phyloP scores from a whole-genome alignment of 1,140 invertebrate species.

The Halictus rubicundus region DNA sequence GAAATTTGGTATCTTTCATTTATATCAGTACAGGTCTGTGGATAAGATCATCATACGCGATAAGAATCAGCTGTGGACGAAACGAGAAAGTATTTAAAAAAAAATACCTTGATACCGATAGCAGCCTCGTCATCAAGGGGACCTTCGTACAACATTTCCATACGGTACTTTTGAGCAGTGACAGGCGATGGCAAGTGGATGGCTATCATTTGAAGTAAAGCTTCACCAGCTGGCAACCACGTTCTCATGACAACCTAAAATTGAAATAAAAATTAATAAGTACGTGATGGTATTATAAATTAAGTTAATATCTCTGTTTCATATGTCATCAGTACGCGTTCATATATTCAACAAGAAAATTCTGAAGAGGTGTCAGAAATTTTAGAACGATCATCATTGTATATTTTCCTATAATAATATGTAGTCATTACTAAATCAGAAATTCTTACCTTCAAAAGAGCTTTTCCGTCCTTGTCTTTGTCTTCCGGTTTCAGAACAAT shows the following conservation, averaged over 20 bases:
- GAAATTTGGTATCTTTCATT: conserved; percentile 70
- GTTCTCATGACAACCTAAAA: conserved; percentile 96
- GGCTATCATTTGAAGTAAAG: conserved; percentile 99
- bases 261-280: conserved; percentile 27
- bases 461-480: conserved; percentile 96
- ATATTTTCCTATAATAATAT: not conserved
- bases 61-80: conserved; percentile 8
- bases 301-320: not conserved
- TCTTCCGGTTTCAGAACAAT: conserved; percentile 97
- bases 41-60: conserved; percentile 73
- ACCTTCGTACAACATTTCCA: conserved; percentile 99
- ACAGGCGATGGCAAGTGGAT: conserved; percentile 99
- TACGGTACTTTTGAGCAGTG: conserved; percentile 99
- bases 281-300: not conserved
- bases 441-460: conserved; percentile 87
- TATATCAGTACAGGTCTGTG: conserved; percentile 79
- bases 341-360: conserved; percentile 67
- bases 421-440: conserved; percentile 1
- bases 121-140: conserved; percentile 98
- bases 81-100: conserved; percentile 14
- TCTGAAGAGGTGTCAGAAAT: conserved; percentile 80
- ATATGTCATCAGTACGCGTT: conserved; percentile 59
- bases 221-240: conserved; percentile 99
- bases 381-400: conserved; percentile 72
- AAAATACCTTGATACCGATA: conserved; percentile 88